These are phyloP conservation scores for Novumbra hubbsi DNA, from an alignment of 2,797 vertebrate genomes.

Conservation along the genomic window DNA sequence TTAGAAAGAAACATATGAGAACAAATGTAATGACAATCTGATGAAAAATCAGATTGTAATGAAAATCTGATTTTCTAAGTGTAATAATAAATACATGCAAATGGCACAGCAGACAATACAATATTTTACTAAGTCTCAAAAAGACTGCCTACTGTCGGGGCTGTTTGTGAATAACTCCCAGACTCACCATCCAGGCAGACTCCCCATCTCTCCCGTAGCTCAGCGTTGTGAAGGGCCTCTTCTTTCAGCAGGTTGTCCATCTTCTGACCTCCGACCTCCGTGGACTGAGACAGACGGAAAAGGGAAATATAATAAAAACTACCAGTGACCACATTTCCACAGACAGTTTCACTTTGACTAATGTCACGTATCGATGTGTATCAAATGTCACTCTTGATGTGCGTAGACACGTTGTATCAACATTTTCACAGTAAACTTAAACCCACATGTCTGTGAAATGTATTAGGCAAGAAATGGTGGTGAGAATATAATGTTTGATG, in stretches of 20 bases:
- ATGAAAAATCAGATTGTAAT: no score
- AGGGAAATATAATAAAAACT: slow-evolving; percentile 3
- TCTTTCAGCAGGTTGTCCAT: slow-evolving; percentile 65
- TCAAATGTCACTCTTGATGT: no score
- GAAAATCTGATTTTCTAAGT: background rate
- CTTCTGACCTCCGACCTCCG: slow-evolving; percentile 46
- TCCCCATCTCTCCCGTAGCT: slow-evolving; percentile 62
- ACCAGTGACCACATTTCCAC: background rate
- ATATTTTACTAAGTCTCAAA: background rate
- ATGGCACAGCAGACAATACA: background rate
- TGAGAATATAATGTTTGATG: no score
- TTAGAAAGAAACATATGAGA: background rate
- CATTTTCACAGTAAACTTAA: no score
- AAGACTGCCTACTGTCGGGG: background rate
- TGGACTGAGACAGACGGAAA: slow-evolving; percentile 40
- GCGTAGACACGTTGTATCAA: no score
- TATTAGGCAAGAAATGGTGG: no score
- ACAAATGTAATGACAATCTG: background rate
- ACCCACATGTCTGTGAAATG: no score
- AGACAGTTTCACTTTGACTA: no score
- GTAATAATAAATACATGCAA: background rate
- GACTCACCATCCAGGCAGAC: slow-evolving; percentile 62
- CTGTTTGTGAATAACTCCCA: slow-evolving; percentile 11
- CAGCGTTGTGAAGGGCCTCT: slow-evolving; percentile 54
- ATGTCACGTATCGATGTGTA: no score